Evolutionary conservation across 1,140 invertebrate genomes (phyloP), one percentile per base, ranked within the genome.

Genomic region (Drosophila kanapiae): DNA sequence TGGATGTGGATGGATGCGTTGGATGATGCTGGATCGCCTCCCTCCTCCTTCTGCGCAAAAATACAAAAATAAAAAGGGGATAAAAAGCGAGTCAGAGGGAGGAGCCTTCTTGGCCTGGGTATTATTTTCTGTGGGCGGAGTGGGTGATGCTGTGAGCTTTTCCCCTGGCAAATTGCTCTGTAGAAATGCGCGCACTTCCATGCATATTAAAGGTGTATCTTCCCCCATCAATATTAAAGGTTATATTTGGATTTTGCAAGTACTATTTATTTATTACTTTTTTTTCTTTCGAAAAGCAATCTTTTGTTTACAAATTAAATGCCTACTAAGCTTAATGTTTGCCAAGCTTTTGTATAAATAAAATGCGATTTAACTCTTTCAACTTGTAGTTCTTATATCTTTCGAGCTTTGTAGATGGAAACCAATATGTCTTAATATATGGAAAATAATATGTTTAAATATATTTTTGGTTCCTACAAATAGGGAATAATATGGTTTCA

Each of bases 1-100:
- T 18, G 16, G 56, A 14, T 51, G 29, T 33, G 42, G 43, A 18
- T 40, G 63, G 42, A 59, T 71, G 69, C 51, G 67, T 49, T 72
- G 68, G 49, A 38, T 23, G 59, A 23, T 38, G 35, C 11, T 8
- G 43, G 18, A 18, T 9, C 23, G 1, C 1, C 23, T 23, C 23
- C 31, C 29, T 16, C 54, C 61, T 37, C 35, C 51, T 53, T 29
- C 16, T 14, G 51, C 16, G 23, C 37, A 35, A 14, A 18, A 18
- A 49, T 9, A 48, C 6, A 10, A 23, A 13, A 37, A 37, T 14
- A 49, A 29, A 49, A n/a, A 31, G 9, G 18, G 35, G 13, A 23
- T 60, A 48, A 48, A 31, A 8, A 10, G 29, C 42, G 13, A 60
- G 29, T 13, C 18, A 51, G 16, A 23, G 37, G 62, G 37, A 9